Percentiles rank a stretch among this genome's conserved stretches.
These are phyloP conservation scores for Drosophila lowei DNA, from an alignment of 1,140 invertebrate species.

Conservation along the genomic window DNA sequence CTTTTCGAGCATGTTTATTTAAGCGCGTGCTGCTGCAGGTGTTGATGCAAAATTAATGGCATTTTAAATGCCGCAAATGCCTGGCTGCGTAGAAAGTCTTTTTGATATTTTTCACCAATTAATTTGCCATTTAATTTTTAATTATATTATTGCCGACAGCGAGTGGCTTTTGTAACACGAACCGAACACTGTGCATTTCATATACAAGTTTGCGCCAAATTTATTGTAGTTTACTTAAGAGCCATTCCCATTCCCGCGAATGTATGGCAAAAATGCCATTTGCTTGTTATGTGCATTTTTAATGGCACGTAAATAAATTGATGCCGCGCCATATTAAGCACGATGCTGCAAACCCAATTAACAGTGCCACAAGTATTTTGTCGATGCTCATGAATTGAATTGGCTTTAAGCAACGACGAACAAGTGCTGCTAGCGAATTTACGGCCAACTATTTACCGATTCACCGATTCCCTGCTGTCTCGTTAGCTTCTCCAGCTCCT, in stretches of 20 bases:
- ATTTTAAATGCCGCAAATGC: constrained; percentile 72
- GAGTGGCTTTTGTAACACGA: constrained; percentile 44
- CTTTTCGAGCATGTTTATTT: constrained; percentile 54
- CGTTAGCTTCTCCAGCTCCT: constrained; percentile 17
- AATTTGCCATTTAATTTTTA: constrained; percentile 77
- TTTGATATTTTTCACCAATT: constrained; percentile 63
- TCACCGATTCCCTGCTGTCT: constrained; percentile 48
- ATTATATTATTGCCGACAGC: constrained; percentile 67
- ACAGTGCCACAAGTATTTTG: constrained; percentile 39
- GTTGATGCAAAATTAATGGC: constrained; percentile 77
- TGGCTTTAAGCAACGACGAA: constrained; percentile 33
- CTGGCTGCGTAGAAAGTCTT: constrained; percentile 64
- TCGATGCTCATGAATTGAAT: constrained; percentile 21
- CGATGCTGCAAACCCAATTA: constrained; percentile 61
- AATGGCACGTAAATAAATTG: constrained; percentile 65
- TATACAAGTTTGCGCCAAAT: constrained; percentile 58
- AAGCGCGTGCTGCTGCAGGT: constrained; percentile 57
- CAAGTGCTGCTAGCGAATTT: constrained; percentile 25
- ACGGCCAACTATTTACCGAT: constrained; percentile 50
- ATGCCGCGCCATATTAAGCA: constrained; percentile 56
- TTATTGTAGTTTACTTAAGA: constrained; percentile 76
- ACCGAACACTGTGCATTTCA: constrained; percentile 44
- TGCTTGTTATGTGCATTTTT: constrained; percentile 52
- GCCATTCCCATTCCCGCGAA: constrained; percentile 22
- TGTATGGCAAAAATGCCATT: constrained; percentile 50